phyloP scores from a whole-genome alignment of 2,113 vertebrate genomes.

The Lutjanus erythropterus region DNA sequence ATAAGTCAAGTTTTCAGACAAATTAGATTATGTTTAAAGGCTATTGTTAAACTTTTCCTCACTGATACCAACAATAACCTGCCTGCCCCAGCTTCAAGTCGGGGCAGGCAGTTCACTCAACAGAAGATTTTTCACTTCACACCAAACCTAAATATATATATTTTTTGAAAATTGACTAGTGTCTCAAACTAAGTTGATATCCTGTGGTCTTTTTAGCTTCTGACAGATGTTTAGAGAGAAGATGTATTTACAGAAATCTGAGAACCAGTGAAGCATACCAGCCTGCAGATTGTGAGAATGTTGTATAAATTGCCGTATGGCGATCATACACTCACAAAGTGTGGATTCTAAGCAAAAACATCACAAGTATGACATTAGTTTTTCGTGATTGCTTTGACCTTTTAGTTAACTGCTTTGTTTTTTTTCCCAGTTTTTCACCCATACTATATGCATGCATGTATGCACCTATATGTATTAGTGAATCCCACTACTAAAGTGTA shows the following conservation, averaged over 20 bases:
- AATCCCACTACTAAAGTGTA: neutral
- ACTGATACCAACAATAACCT: too few species aligned
- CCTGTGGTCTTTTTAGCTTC: neutral
- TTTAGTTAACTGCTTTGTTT: neutral
- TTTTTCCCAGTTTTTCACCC: neutral
- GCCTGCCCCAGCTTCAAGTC: too few species aligned
- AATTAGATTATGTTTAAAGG: too few species aligned
- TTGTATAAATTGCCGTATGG: neutral
- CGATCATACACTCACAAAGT: neutral
- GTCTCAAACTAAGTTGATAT: neutral
- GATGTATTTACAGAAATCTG: neutral
- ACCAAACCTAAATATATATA: neutral
- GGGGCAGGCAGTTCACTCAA: constrained; percentile 2
- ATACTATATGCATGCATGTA: neutral
- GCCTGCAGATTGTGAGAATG: constrained; percentile 10
- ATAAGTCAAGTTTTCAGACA: too few species aligned
- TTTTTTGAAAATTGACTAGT: neutral
- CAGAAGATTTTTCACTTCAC: neutral
- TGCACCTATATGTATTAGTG: neutral
- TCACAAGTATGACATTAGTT: neutral
- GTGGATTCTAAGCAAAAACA: neutral
- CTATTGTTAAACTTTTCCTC: too few species aligned
- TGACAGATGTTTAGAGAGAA: neutral
- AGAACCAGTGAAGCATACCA: neutral
- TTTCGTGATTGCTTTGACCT: neutral